A percentile compares a stretch with the other conserved stretches of the same genome.
These are phyloP conservation scores for Osmerus eperlanus DNA, from an alignment of 2,113 vertebrate species.

Conservation along the genomic window DNA sequence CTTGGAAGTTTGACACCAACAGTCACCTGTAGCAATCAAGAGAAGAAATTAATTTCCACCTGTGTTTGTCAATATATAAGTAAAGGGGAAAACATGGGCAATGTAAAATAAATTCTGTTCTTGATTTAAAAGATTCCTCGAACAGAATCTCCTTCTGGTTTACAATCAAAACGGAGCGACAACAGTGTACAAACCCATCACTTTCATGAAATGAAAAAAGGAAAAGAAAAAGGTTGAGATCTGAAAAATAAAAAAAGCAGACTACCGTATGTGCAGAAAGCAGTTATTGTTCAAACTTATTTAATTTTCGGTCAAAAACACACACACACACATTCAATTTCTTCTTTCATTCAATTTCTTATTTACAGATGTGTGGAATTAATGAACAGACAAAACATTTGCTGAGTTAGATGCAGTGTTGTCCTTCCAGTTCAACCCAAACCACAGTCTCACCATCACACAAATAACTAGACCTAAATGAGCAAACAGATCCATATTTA, in stretches of 20 bases:
- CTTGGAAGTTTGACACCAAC: too few species aligned
- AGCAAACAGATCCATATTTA: background rate
- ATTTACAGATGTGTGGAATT: background rate
- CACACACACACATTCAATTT: background rate
- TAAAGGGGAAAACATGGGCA: too few species aligned
- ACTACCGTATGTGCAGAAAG: background rate
- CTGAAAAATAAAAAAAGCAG: background rate
- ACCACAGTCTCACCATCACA: background rate
- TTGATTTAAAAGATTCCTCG: too few species aligned
- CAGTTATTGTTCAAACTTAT: background rate
- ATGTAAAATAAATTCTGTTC: too few species aligned
- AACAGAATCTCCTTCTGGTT: background rate
- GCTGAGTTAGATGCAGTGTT: background rate
- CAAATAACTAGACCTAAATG: background rate
- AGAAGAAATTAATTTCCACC: too few species aligned
- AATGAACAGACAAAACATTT: background rate
- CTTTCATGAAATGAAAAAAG: background rate
- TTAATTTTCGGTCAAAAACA: background rate
- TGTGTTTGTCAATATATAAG: too few species aligned
- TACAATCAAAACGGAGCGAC: background rate
- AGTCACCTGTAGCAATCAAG: too few species aligned
- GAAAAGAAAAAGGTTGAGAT: background rate
- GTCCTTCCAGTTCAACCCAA: slow-evolving; percentile 3
- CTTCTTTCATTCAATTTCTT: background rate
- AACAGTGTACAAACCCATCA: background rate